These are phyloP conservation scores for Eulemur macaco DNA, from an alignment of 2,113 vertebrate species.

Conservation along the genomic window DNA sequence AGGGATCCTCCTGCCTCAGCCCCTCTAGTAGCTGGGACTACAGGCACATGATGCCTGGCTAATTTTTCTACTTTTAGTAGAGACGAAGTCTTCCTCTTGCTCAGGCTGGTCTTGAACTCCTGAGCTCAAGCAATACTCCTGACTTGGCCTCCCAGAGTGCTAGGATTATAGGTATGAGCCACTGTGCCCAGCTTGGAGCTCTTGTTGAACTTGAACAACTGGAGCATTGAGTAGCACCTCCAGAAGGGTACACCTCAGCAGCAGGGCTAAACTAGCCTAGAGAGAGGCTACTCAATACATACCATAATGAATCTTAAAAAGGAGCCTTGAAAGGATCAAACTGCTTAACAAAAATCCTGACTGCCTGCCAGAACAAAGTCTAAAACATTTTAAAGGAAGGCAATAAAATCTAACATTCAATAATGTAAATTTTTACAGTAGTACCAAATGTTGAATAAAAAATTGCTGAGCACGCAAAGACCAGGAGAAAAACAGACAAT, in stretches of 20 bases:
- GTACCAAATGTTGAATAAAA: not conserved
- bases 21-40: no score
- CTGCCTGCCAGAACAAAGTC: not conserved
- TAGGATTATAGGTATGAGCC: no score
- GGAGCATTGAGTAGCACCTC: not conserved
- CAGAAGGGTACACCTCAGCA: not conserved
- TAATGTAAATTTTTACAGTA: not conserved
- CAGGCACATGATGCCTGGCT: no score
- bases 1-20: not conserved
- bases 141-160: no score
- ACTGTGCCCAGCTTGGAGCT: not conserved
- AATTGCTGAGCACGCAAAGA: not conserved
- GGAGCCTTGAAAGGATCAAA: not conserved
- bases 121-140: no score
- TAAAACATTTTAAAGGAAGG: constrained; percentile 13
- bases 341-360: not conserved
- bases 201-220: not conserved
- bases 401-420: not conserved
- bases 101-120: no score
- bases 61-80: no score
- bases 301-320: not conserved
- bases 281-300: not conserved
- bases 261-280: not conserved
- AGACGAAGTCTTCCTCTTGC: no score
- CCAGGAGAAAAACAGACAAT: not conserved